A percentile compares a stretch with the other conserved stretches of the same genome.
Conservation (phyloP, 2,797 vertebrate species). For the Coracias cyanogaster region DNA sequence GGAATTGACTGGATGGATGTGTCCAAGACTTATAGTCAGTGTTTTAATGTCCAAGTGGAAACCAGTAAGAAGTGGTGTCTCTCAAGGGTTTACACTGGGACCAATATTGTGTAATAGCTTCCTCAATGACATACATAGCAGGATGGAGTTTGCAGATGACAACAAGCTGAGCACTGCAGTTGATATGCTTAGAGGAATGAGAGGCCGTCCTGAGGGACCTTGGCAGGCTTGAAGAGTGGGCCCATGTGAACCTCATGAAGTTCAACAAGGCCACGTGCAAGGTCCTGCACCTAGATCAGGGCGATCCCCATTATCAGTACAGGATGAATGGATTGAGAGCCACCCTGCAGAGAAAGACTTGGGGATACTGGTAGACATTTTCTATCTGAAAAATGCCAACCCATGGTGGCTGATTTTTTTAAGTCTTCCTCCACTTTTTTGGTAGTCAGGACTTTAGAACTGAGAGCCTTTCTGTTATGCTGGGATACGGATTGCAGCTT, state of each 20-base stretch:
- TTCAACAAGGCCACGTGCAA: background rate
- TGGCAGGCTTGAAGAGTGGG: background rate
- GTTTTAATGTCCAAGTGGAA: background rate
- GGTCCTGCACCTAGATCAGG: background rate
- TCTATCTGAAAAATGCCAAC: background rate
- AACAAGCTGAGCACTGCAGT: background rate
- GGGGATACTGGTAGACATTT: background rate
- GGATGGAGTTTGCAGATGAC: background rate
- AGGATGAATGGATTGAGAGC: background rate
- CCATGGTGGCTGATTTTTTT: background rate
- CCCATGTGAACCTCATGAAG: background rate
- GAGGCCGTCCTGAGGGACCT: background rate
- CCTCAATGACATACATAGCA: background rate
- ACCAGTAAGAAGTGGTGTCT: background rate
- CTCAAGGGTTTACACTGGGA: background rate
- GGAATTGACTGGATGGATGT: background rate
- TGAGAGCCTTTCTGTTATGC: background rate
- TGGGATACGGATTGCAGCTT: background rate
- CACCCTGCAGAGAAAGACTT: background rate
- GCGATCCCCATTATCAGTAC: background rate
- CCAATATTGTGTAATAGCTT: background rate
- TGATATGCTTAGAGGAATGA: background rate
- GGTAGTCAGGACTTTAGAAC: background rate
- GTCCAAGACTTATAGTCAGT: accelerated
- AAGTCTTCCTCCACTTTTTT: background rate